Evolutionary conservation across 2,797 vertebrate species (phyloP), one percentile per base, ranked within the genome.

Genomic region (Clangula hyemalis): DNA sequence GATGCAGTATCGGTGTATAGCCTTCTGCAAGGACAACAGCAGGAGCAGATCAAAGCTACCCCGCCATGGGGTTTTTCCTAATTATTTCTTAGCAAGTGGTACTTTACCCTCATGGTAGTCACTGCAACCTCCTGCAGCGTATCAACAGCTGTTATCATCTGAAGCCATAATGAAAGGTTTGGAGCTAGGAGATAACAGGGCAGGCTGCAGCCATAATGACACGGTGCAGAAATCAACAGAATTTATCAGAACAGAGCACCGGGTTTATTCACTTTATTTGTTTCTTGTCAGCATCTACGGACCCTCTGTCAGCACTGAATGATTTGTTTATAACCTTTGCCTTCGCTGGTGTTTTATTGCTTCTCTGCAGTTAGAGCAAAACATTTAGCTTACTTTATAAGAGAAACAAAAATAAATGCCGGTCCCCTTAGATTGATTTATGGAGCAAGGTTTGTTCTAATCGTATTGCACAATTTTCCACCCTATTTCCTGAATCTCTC

Each of bases 31-130:
- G 93, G 95, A 91, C 92, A 73, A 20, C 91, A 86, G 12, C 76
- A 78, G 84, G 80, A 92, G 92, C 86, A 97, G 96, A 98, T 97
- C 96, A 97, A 97, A 97, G 96, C 70, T 34, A 7, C 11, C 16
- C 13, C 93, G 91, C 38, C 75, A 58, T n/a, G 49, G 54, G 41
- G 25, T 13, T 94, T 83, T 68, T 57, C 19, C 85, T 86, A 91
- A 95, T 96, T 96, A 78, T 91, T 96, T 94, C 96, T 97, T 89
- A 96, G 97, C 93, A 97, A 96, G 93, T 17, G 82, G 90, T 94
- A 97, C 95, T 96, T 97, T 86, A 96, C 89, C 89, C 95, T 76
- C 54, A 74, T 51, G 73, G 89, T n/a, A 94, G 91, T 90, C 85
- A 78, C 88, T 75, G 71, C 86, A 89, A 86, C 69, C 90, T 83